phyloP scores from a whole-genome alignment of 2,113 vertebrate species.

The Rana temporaria region DNA sequence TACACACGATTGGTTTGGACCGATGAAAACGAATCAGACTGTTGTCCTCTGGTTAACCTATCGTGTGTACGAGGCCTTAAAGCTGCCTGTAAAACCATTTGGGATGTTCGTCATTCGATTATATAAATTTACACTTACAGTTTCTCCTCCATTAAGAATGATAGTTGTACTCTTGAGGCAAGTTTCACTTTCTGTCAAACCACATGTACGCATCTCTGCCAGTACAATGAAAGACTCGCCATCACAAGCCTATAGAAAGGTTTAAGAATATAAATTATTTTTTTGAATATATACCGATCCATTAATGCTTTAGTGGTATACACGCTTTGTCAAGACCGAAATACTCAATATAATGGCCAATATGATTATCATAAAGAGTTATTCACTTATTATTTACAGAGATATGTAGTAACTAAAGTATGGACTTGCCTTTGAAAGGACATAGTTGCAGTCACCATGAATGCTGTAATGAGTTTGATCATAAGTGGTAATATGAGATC shows the following conservation, averaged over 20 bases:
- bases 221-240: slow-evolving; percentile 75
- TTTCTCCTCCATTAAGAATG: slow-evolving; percentile 66
- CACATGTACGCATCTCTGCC: slow-evolving; percentile 84
- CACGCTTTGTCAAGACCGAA: neutral
- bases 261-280: neutral
- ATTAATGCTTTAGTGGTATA: neutral
- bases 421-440: slow-evolving; percentile 70
- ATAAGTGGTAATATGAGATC: slow-evolving; percentile 70
- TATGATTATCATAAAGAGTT: too few relatives aligned
- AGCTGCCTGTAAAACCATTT: too few relatives aligned
- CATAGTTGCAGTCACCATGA: slow-evolving; percentile 74
- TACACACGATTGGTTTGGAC: too few relatives aligned
- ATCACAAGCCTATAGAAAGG: slow-evolving; percentile 66
- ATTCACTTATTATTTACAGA: neutral
- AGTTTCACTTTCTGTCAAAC: slow-evolving; percentile 77
- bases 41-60: too few relatives aligned
- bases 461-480: slow-evolving; percentile 72
- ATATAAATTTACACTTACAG: slow-evolving; percentile 70
- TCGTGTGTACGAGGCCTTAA: too few relatives aligned
- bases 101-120: neutral
- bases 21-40: too few relatives aligned
- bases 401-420: too few relatives aligned
- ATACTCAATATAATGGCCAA: too few relatives aligned
- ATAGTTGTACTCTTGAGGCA: slow-evolving; percentile 84
- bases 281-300: too few relatives aligned